These are phyloP conservation scores for Synodontis membranacea DNA, from an alignment of 2,113 vertebrate species.

Conservation along the genomic window DNA sequence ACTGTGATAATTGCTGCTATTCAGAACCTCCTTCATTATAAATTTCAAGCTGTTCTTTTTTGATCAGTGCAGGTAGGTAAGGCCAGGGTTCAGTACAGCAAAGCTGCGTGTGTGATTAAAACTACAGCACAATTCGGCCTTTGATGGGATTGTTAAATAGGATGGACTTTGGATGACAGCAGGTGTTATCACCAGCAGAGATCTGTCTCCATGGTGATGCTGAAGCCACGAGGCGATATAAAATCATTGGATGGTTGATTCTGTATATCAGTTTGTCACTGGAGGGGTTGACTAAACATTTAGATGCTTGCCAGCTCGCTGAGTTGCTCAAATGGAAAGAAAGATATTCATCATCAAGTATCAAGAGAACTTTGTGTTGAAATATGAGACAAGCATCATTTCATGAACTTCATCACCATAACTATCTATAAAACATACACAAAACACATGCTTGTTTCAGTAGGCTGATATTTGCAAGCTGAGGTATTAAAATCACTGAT, in stretches of 20 bases:
- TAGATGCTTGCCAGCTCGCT: neutral
- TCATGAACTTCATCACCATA: neutral
- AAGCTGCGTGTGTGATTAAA: constrained; percentile 36
- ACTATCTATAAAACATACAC: neutral
- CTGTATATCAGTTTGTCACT: neutral
- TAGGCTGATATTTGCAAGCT: neutral
- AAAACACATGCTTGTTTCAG: neutral
- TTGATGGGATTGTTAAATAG: constrained; percentile 37
- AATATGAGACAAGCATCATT: constrained; percentile 1
- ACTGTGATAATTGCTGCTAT: constrained; percentile 12
- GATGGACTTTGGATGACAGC: constrained; percentile 25
- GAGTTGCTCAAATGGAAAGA: neutral
- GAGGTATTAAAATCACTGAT: neutral
- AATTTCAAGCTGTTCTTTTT: neutral
- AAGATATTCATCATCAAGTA: constrained; percentile 12
- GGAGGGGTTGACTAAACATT: constrained; percentile 21
- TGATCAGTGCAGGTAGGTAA: constrained; percentile 21
- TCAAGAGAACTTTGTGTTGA: neutral
- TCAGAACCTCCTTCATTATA: neutral
- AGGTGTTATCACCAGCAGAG: constrained; percentile 15
- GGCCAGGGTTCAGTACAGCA: constrained; percentile 16
- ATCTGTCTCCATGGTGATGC: constrained; percentile 38
- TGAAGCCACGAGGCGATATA: constrained; percentile 20
- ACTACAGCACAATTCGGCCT: neutral
- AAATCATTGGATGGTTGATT: constrained; percentile 16